Conservation (phyloP, 2,113 vertebrate genomes). For the Triplophysa rosa region DNA sequence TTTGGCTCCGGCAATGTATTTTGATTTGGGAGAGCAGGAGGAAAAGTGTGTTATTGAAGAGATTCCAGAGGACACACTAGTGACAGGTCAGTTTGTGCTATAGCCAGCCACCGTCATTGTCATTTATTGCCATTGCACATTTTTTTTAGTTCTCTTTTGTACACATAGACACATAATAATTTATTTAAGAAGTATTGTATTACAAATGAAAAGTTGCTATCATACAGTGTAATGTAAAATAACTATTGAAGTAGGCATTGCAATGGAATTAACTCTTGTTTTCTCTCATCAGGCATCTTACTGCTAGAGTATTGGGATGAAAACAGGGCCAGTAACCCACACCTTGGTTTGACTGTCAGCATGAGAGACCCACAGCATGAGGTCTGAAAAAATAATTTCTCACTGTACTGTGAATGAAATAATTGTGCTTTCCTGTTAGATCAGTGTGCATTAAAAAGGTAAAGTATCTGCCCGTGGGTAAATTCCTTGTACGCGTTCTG, state of each 20-base stretch:
- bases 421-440: neutral
- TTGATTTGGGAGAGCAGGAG: constrained; percentile 83
- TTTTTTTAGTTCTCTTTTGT: too few relatives aligned
- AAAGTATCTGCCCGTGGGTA: neutral
- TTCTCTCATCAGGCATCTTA: constrained; percentile 77
- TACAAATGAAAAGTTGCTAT: neutral
- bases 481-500: neutral
- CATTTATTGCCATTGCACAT: too few relatives aligned
- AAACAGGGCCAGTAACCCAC: constrained; percentile 71
- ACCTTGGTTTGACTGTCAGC: constrained; percentile 83
- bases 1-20: constrained; percentile 79
- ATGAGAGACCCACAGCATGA: constrained; percentile 77
- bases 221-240: neutral
- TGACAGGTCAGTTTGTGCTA: constrained; percentile 78
- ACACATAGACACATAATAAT: too few relatives aligned
- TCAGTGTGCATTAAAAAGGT: neutral
- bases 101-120: neutral
- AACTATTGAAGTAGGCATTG: too few relatives aligned
- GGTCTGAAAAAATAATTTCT: constrained; percentile 56
- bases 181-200: neutral
- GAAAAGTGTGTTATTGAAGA: constrained; percentile 92
- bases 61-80: constrained; percentile 79
- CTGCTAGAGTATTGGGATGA: constrained; percentile 83
- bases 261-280: neutral
- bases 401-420: neutral